phyloP scores from a whole-genome alignment of 2,797 vertebrate genomes.

The Picus viridis region DNA sequence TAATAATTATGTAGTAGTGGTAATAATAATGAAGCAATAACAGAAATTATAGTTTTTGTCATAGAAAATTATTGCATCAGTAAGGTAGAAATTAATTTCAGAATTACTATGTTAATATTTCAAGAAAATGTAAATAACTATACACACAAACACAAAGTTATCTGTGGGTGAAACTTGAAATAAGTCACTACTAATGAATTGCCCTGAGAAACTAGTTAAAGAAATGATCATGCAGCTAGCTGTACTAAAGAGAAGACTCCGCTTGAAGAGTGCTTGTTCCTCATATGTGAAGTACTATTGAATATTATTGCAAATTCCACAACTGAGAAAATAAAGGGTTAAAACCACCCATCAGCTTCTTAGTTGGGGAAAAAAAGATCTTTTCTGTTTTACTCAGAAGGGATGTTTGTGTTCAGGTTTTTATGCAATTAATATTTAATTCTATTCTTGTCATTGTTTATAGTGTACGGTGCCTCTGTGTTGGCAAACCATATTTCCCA shows the following conservation, averaged over 20 bases:
- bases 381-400: neutral
- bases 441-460: slow-evolving; percentile 57
- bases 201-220: neutral
- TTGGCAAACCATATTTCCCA: neutral
- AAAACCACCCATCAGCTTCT: slow-evolving; percentile 12
- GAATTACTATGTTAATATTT: neutral
- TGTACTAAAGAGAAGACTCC: neutral
- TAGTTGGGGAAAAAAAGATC: neutral
- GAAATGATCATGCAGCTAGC: neutral
- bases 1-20: neutral
- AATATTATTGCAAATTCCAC: neutral
- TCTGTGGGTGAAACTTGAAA: neutral
- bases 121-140: slow-evolving; percentile 11
- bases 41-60: neutral
- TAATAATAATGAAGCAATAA: neutral
- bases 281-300: neutral
- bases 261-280: neutral
- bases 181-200: neutral
- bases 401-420: slow-evolving; percentile 31
- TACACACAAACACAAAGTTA: neutral
- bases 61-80: slow-evolving; percentile 6
- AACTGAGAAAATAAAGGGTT: neutral
- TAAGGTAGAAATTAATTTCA: neutral
- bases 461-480: neutral
- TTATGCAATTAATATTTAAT: slow-evolving; percentile 48